These are phyloP conservation scores for Leptura quadrifasciata DNA, from an alignment of 2,888 invertebrate genomes.

Conservation along the genomic window DNA sequence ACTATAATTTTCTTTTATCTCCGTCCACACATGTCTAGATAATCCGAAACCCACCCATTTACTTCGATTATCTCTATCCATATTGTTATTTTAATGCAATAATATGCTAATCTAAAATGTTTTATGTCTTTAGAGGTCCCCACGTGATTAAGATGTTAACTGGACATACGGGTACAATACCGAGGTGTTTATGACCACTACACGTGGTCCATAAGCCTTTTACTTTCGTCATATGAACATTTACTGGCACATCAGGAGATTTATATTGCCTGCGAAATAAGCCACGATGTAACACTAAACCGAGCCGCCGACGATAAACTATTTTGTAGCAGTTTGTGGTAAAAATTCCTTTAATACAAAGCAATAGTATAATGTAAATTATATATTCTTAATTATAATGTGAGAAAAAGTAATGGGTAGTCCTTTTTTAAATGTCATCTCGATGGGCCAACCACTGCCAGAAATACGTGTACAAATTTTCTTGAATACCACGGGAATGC, in stretches of 20 bases:
- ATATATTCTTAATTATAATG: not conserved
- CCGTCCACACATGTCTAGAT: constrained; percentile 69
- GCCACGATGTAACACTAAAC: not conserved
- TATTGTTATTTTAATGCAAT: constrained; percentile 55
- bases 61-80: constrained; percentile 67
- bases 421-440: not conserved
- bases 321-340: not conserved
- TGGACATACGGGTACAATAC: constrained; percentile 23
- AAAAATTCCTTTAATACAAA: not conserved
- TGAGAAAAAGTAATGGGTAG: not conserved
- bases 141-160: constrained; percentile 47
- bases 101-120: constrained; percentile 43
- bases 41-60: constrained; percentile 68
- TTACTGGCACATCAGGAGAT: constrained; percentile 12
- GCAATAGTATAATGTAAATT: constrained; percentile 24
- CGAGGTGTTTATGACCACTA: constrained; percentile 17
- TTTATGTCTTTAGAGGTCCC: constrained; percentile 43
- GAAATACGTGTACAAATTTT: no score
- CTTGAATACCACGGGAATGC: no score
- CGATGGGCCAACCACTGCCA: no score
- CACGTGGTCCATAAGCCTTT: constrained; percentile 1
- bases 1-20: constrained; percentile 72
- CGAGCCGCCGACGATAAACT: not conserved
- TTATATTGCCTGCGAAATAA: not conserved
- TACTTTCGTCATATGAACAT: not conserved